Evolutionary conservation across 2,888 invertebrate genomes (phyloP), one percentile per base, ranked within the genome.

Genomic region (Acanthosepion esculentum): DNA sequence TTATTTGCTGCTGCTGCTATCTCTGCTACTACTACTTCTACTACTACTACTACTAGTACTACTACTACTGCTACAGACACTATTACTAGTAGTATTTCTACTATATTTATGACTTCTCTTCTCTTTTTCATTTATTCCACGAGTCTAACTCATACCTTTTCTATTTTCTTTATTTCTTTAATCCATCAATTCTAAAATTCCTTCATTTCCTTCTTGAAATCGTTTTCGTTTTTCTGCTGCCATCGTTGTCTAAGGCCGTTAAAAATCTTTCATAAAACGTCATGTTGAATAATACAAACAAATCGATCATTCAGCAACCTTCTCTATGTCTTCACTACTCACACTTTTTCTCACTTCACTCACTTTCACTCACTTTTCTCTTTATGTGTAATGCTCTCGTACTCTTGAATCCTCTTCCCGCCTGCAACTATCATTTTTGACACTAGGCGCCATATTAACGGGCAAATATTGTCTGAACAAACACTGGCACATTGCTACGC

Each of bases 401-500:
- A 33, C 78, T 33, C 78, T 78, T 33, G n/a, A 78, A 78, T n/a
- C 15, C n/a, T 18, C n/a, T 78, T 33, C 33, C 33, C 15, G n/a
- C 33, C 18, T n/a, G n/a, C 78, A 12, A 78, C 78, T 78, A 78
- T 78, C 78, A 78, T 78, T 78, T 78, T 18, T 78, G 78, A 78
- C 78, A 78, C 78, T 33, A 78, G 78, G 78, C 78, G 78, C 78
- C 78, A 78, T 78, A 78, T 78, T 78, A 78, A 78, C 78, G n/a
- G n/a, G n/a, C 78, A 78, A 78, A 78, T 78, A 78, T 78, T 78
- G 78, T 78, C 78, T 78, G 78, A 78, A 78, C 78, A 78, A 78
- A 78, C 78, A 78, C 78, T 78, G 15, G 3, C 78, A n/a, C 78
- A 33, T 78, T 78, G 33, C 78, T 12, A 33, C 78, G 78, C 78